Conservation (phyloP, 1,140 invertebrate genomes). For the Drosophila insularis region DNA sequence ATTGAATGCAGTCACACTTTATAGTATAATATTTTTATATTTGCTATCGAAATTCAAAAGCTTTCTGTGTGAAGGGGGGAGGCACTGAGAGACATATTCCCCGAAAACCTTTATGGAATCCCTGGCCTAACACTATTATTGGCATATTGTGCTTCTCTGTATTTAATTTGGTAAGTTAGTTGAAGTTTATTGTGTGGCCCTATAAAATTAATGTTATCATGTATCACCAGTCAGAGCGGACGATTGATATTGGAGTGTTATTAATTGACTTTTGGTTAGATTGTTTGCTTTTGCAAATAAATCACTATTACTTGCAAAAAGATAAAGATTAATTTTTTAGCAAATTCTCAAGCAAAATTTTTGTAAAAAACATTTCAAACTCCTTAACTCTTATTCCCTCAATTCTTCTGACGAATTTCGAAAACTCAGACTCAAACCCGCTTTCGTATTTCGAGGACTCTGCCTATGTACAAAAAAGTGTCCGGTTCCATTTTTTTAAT, state of each 20-base stretch:
- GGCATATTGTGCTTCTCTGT: slow-evolving; percentile 30
- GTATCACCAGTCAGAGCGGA: not conserved
- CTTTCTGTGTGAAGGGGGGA: not conserved
- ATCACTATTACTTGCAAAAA: not conserved
- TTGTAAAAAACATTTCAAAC: no score
- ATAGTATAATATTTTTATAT: not conserved
- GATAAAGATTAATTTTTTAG: no score
- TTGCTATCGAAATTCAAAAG: not conserved
- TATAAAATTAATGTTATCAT: not conserved
- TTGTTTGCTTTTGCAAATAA: not conserved
- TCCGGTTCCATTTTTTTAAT: no score
- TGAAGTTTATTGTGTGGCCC: not conserved
- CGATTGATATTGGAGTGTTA: not conserved
- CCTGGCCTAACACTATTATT: slow-evolving; percentile 45
- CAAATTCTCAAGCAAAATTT: no score
- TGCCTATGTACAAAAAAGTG: no score
- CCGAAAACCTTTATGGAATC: not conserved
- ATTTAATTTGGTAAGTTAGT: slow-evolving; percentile 2
- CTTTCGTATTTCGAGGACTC: no score
- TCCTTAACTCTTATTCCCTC: no score
- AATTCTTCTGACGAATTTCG: no score
- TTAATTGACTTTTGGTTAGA: not conserved
- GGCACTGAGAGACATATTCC: not conserved
- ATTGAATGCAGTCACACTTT: not conserved
- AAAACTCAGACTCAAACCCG: no score